These are phyloP conservation scores for Hypolimnas misippus DNA, from an alignment of 2,888 invertebrate species.

Conservation along the genomic window DNA sequence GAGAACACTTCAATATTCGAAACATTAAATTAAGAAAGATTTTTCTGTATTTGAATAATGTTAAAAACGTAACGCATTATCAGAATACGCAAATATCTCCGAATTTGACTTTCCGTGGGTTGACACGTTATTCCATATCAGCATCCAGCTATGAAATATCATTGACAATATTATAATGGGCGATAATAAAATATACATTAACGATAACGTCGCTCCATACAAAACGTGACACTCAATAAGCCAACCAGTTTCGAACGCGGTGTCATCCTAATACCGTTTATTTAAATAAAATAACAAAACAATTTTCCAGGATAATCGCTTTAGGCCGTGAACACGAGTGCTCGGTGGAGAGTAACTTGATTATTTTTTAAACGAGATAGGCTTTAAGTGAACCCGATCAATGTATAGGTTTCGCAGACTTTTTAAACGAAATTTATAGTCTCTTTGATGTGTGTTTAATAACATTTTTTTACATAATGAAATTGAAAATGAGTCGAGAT, in stretches of 20 bases:
- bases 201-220: not conserved
- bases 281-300: constrained; percentile 1
- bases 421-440: not conserved
- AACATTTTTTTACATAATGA: too few species aligned
- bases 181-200: not conserved
- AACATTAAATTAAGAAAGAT: too few species aligned
- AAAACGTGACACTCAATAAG: not conserved
- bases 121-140: too few species aligned
- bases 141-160: too few species aligned
- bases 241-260: not conserved
- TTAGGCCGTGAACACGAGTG: not conserved
- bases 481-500: too few species aligned
- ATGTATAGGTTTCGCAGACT: not conserved
- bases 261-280: constrained; percentile 7
- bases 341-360: not conserved
- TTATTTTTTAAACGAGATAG: not conserved
- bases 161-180: too few species aligned
- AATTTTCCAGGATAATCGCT: not conserved
- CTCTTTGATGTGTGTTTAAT: not conserved
- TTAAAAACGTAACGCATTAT: too few species aligned
- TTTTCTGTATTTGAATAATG: too few species aligned
- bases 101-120: too few species aligned
- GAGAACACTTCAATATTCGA: too few species aligned
- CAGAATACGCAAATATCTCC: too few species aligned
- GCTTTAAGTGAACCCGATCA: not conserved